These are phyloP conservation scores for Macaria notata DNA, from an alignment of 2,888 invertebrate species.

Conservation along the genomic window DNA sequence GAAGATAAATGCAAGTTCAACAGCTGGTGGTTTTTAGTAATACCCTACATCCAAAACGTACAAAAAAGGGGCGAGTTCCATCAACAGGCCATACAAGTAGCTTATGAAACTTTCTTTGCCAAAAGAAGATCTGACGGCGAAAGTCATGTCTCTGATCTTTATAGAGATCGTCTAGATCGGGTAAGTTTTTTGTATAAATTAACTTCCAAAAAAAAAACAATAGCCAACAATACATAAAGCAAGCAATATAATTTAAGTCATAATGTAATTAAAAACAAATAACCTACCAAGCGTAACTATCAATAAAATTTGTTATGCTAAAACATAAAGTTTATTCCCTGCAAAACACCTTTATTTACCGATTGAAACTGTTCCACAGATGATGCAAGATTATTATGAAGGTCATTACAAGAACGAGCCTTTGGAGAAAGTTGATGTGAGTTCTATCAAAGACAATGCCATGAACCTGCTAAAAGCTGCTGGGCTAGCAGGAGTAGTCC, in stretches of 20 bases:
- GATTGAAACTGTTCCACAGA: not conserved
- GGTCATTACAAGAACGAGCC: not conserved
- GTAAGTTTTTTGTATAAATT: not conserved
- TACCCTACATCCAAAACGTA: not conserved
- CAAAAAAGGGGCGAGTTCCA: not conserved
- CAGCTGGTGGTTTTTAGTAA: not conserved
- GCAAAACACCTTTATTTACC: too few relatives aligned
- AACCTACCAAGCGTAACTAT: too few relatives aligned
- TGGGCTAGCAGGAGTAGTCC: too few relatives aligned
- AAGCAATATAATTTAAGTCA: too few relatives aligned
- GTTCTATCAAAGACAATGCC: too few relatives aligned
- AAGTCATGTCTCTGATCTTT: not conserved
- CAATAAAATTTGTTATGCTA: too few relatives aligned
- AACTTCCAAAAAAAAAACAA: not conserved
- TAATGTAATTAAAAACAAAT: too few relatives aligned
- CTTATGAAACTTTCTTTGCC: not conserved
- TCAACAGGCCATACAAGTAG: not conserved
- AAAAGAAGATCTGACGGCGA: not conserved
- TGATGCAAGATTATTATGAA: not conserved
- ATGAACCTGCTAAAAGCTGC: too few relatives aligned
- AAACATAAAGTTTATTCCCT: too few relatives aligned
- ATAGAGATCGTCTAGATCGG: conserved; percentile 1
- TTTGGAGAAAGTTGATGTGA: too few relatives aligned
- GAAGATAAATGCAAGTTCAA: not conserved
- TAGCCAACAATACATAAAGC: too few relatives aligned